Conservation (phyloP, 2,797 vertebrate species). For the Molossus alvarezi region DNA sequence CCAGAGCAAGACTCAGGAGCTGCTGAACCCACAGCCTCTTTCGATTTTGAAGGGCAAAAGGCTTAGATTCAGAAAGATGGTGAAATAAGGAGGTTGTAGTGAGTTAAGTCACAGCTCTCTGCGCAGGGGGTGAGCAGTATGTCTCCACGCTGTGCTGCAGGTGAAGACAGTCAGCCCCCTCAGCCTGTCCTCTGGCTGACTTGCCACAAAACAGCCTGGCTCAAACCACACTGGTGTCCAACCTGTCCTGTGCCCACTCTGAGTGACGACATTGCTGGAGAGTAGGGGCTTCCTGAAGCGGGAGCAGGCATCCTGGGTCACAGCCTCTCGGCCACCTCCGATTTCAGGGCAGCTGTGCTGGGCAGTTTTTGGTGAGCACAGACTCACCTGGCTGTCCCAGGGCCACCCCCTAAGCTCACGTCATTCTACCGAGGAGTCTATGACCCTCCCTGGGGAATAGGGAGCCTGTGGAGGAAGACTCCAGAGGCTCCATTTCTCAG, state of each 20-base stretch:
- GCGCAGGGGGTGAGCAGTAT: background rate
- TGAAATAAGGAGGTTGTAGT: background rate
- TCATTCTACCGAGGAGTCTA: background rate
- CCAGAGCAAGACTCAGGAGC: background rate
- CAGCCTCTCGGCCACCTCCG: fast-evolving
- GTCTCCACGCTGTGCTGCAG: background rate
- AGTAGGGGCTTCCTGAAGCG: background rate
- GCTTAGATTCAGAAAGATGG: background rate
- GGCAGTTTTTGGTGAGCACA: background rate
- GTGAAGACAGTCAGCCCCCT: background rate
- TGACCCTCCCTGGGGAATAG: background rate
- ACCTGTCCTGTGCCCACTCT: background rate
- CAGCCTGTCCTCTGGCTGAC: background rate
- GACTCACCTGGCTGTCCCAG: too few relatives aligned
- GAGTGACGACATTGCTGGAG: background rate
- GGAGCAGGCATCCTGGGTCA: fast-evolving
- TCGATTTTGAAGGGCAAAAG: background rate
- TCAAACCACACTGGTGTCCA: background rate
- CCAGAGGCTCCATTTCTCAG: background rate
- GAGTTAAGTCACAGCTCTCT: background rate
- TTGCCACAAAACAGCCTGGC: background rate
- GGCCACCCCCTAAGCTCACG: fast-evolving
- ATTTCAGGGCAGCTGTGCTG: background rate
- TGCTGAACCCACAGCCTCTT: background rate
- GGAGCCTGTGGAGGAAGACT: background rate